phyloP scores from a whole-genome alignment of 2,797 vertebrate genomes.

The Rhincodon typus region DNA sequence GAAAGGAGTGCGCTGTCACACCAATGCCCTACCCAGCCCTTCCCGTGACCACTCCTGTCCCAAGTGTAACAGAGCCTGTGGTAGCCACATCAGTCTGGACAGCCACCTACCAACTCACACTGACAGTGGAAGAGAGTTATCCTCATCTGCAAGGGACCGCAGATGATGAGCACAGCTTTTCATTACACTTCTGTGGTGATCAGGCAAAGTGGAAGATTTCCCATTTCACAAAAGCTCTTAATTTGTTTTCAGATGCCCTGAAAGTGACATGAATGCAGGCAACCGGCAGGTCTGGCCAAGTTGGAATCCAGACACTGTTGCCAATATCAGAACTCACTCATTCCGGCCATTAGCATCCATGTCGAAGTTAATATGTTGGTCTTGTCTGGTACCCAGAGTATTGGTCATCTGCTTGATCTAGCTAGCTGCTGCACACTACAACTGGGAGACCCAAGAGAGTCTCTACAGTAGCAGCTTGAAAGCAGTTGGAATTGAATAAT shows the following conservation, averaged over 20 bases:
- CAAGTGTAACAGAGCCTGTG: no score
- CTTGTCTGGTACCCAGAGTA: not conserved
- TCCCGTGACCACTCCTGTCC: no score
- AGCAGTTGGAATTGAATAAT: not conserved
- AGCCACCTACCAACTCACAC: no score
- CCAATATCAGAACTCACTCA: not conserved
- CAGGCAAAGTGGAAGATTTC: not conserved
- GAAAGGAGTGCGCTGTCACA: no score
- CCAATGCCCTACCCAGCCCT: no score
- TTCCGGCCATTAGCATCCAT: not conserved
- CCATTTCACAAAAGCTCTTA: not conserved
- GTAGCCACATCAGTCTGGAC: no score
- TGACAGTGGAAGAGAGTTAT: no score
- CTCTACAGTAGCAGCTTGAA: not conserved
- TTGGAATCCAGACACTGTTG: not conserved
- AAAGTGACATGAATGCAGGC: not conserved
- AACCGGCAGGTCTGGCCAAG: not conserved
- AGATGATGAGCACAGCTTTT: not conserved
- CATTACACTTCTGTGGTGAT: not conserved
- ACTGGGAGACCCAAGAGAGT: not conserved
- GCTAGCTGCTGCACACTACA: not conserved
- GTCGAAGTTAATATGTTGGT: not conserved
- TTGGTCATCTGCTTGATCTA: not conserved
- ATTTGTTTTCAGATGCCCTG: not conserved
- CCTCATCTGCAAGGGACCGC: no score